phyloP scores from a whole-genome alignment of 1,140 invertebrate genomes.

The Zaprionus ghesquierei region DNA sequence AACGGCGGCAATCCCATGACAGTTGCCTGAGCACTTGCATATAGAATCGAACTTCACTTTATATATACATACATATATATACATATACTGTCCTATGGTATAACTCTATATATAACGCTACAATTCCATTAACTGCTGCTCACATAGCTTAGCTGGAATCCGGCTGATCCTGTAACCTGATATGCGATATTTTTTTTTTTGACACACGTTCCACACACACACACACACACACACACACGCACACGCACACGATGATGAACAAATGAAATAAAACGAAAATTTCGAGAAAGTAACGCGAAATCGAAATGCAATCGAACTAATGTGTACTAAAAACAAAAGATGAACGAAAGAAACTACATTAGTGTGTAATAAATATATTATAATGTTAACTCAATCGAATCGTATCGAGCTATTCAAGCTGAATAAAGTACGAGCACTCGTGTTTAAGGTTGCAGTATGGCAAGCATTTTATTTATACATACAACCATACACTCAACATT shows the following conservation, averaged over 20 bases:
- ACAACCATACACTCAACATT: slow-evolving; percentile 2
- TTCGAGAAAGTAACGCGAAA: not conserved
- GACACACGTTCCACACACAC: slow-evolving; percentile 56
- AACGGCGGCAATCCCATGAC: slow-evolving; percentile 78
- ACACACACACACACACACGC: too few species aligned
- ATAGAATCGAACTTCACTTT: slow-evolving; percentile 20
- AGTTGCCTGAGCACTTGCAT: slow-evolving; percentile 60
- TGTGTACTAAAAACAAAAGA: not conserved
- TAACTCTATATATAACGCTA: slow-evolving; percentile 35
- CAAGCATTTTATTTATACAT: slow-evolving; percentile 72
- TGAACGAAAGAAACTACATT: slow-evolving; percentile 2
- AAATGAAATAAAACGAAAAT: slow-evolving; percentile 5
- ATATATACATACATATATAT: not conserved
- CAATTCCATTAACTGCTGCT: slow-evolving; percentile 45
- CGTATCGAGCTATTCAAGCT: slow-evolving; percentile 28
- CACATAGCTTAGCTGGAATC: slow-evolving; percentile 19
- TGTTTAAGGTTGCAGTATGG: slow-evolving; percentile 59
- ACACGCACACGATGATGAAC: slow-evolving; percentile 2
- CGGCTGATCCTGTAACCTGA: slow-evolving; percentile 31
- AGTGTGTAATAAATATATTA: slow-evolving; percentile 18
- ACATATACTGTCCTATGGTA: slow-evolving; percentile 3
- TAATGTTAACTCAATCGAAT: slow-evolving; percentile 18
- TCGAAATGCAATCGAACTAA: not conserved
- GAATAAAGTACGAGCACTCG: slow-evolving; percentile 51
- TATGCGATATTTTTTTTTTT: slow-evolving; percentile 43